phyloP scores from a whole-genome alignment of 2,113 vertebrate species.

The Heliornis fulica region DNA sequence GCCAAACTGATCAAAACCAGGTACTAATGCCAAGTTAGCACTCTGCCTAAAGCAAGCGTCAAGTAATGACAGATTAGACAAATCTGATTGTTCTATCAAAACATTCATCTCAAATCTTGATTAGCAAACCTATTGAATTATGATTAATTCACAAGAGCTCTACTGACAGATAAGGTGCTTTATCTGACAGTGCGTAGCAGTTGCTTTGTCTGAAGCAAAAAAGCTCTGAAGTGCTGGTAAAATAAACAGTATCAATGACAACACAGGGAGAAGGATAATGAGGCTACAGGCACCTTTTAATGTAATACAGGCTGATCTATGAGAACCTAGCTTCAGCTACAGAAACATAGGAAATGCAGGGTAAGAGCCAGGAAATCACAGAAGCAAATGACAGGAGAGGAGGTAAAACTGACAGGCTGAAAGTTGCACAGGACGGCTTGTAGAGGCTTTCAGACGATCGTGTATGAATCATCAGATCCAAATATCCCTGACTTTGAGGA shows the following conservation, averaged over 20 bases:
- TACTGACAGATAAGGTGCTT: conserved; percentile 89
- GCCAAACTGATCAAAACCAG: conserved; percentile 67
- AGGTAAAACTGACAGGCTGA: not conserved
- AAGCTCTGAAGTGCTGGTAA: conserved; percentile 72
- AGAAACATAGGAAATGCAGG: not conserved
- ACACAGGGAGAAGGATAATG: conserved; percentile 54
- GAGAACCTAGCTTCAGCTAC: conserved; percentile 46
- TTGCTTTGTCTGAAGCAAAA: conserved; percentile 79
- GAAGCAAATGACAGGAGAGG: not conserved
- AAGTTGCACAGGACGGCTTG: not conserved
- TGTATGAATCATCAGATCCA: conserved; percentile 44
- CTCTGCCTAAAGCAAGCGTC: conserved; percentile 84
- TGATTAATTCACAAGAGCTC: conserved; percentile 88
- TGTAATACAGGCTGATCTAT: conserved; percentile 34
- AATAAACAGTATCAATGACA: conserved; percentile 79
- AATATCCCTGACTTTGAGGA: not conserved
- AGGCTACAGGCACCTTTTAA: conserved; percentile 37
- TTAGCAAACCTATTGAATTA: conserved; percentile 90
- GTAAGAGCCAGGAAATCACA: not conserved
- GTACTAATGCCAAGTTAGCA: conserved; percentile 74
- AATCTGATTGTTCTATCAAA: conserved; percentile 92
- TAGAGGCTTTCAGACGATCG: not conserved
- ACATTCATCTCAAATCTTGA: conserved; percentile 94
- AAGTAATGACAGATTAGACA: conserved; percentile 84
- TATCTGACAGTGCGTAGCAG: conserved; percentile 81